These are phyloP conservation scores for Oceanodroma tethys DNA, from an alignment of 2,113 vertebrate species.

Conservation along the genomic window DNA sequence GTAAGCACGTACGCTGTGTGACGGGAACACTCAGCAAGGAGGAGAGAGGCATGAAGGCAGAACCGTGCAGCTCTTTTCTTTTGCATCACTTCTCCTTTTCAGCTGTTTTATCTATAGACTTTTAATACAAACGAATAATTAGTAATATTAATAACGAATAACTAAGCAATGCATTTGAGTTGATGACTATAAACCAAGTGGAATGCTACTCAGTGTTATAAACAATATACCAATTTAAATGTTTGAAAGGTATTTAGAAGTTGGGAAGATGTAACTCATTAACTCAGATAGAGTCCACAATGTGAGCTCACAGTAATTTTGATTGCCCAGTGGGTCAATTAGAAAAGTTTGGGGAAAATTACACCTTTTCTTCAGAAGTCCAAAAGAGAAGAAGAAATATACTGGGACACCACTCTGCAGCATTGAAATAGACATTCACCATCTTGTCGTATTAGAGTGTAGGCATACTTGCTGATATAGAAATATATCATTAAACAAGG, in stretches of 20 bases:
- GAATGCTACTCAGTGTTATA: neutral
- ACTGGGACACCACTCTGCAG: neutral
- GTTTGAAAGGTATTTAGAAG: neutral
- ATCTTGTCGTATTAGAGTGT: neutral
- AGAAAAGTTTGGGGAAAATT: neutral
- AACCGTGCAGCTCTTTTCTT: neutral
- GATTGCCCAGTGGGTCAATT: neutral
- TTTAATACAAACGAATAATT: neutral
- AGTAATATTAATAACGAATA: neutral
- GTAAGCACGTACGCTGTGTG: rapidly evolving
- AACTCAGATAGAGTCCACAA: neutral
- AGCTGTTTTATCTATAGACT: neutral
- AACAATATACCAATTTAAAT: neutral
- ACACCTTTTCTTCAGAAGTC: neutral
- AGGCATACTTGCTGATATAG: neutral
- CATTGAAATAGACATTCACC: neutral
- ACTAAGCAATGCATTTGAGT: neutral
- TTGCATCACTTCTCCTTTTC: neutral
- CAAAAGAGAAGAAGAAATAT: neutral
- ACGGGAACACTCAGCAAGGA: neutral
- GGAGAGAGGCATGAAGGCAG: neutral
- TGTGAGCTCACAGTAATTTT: neutral
- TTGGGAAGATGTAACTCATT: neutral
- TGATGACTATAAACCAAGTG: neutral
- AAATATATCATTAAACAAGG: neutral